phyloP scores from a whole-genome alignment of 2,888 invertebrate genomes.

The Lapara coniferarum region DNA sequence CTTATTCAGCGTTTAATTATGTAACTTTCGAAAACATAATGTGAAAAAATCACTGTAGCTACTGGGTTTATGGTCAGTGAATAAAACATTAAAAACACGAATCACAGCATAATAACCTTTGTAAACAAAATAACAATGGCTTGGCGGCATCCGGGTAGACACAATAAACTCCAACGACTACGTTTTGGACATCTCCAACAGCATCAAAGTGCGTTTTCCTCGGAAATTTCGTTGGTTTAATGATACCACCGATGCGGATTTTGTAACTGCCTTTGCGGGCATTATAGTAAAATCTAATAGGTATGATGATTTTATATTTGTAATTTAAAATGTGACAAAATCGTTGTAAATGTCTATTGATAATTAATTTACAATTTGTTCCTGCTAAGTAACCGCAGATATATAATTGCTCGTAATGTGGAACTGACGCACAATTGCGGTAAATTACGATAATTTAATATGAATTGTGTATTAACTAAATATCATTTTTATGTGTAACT shows the following conservation, averaged over 20 bases:
- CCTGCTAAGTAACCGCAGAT: too few species aligned
- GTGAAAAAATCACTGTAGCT: neutral
- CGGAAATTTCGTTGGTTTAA: constrained; percentile 13
- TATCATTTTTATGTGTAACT: neutral
- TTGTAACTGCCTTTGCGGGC: neutral
- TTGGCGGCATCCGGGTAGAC: constrained; percentile 21
- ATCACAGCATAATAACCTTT: constrained; percentile 15
- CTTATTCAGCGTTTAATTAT: neutral
- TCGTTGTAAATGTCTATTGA: neutral
- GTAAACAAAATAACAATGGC: constrained; percentile 22
- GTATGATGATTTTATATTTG: too few species aligned
- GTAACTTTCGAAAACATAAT: neutral
- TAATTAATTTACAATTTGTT: neutral
- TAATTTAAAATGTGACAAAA: neutral
- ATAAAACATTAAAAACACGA: constrained; percentile 2
- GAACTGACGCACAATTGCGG: neutral
- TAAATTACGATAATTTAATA: neutral
- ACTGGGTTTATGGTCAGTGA: neutral
- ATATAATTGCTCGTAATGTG: too few species aligned
- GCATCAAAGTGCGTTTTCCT: constrained; percentile 12
- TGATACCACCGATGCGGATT: constrained; percentile 14
- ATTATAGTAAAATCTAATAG: neutral
- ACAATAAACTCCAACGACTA: constrained; percentile 14
- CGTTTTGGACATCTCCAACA: constrained; percentile 24
- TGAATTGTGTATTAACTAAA: constrained; percentile 1